Base-by-base conservation (phyloP, 2,113 vertebrate genomes). In the Dipodomys stephensi region DNA sequence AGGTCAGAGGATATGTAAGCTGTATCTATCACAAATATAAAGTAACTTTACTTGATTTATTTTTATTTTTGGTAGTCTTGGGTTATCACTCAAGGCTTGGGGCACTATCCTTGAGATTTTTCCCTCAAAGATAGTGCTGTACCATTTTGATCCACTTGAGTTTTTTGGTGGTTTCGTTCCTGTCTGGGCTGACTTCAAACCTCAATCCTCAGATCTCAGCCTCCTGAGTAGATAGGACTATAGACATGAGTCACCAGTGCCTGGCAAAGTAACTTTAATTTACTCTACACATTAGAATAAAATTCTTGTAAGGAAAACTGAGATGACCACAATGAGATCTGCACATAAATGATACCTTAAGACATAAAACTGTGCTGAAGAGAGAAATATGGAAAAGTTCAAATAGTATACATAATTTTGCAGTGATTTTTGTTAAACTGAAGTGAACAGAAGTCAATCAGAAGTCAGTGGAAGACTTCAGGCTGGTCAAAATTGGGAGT, bases 211-310 rank as follows among this genome's bases (percentile, higher is more conserved):
- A 57, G 53, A 57, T 57, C 53, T 57, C 15, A 57, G 53, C 15
- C 53, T 57, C 53, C 53, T 16, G 15, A 57, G 53, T 57, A 57
- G 53, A 18, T 57, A 57, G 16, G 53, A 57, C 15, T 18, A 57
- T 13, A 53, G 49, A 13, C 49, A 53, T 57, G 53, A 57, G 53
- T 13, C 53, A 57, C 53, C 15, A 13, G 53, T 1, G 15, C 53
- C 53, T 57, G 53, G 12, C 53, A 16, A 57, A 57, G 53, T 57
- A 57, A 57, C 53, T 57, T 57, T 57, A 57, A 60, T 60, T 77
- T 80, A 83, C 69, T 74, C 67, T 68, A 73, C 82, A 82, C 39
- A 71, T 83, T 87, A 88, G 95, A 81, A 87, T 57, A 69, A 77
- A 44, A 93, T 68, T 53, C 44, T 80, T 82, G 19, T 19, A 92